Evolutionary conservation across 2,888 invertebrate genomes (phyloP).

Genomic region (Drosophila quinaria): DNA sequence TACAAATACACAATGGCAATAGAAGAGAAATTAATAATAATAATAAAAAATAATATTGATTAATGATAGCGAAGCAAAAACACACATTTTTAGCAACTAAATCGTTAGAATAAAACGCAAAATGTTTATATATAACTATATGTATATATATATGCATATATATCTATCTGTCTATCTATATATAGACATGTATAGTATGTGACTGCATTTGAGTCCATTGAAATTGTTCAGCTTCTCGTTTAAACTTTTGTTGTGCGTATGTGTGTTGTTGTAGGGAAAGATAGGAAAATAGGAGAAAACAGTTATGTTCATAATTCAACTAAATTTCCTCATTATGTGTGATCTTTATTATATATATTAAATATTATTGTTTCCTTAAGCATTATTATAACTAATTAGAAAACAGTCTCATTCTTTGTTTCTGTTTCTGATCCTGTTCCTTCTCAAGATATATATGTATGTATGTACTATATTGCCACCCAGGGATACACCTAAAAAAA

Average conservation of each 20-base stretch:
- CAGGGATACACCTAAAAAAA: constrained; percentile 58
- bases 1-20: constrained; percentile 17
- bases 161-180: constrained; percentile 12
- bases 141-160: constrained; percentile 20
- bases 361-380: constrained; percentile 26
- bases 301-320: constrained; percentile 1
- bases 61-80: constrained; percentile 3
- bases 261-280: constrained; percentile 11
- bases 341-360: constrained; percentile 11
- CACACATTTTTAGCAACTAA: constrained; percentile 36
- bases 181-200: constrained; percentile 18
- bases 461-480: constrained; percentile 33
- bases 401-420: constrained; percentile 24
- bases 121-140: constrained; percentile 22
- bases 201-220: constrained; percentile 27
- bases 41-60: constrained; percentile 5
- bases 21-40: constrained; percentile 10
- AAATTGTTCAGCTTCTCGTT: constrained; percentile 27
- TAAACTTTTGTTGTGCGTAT: constrained; percentile 14
- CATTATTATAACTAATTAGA: constrained; percentile 16
- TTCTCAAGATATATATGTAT: constrained; percentile 11
- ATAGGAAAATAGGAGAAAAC: not conserved
- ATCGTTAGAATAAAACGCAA: constrained; percentile 32
- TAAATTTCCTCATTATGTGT: constrained; percentile 15
- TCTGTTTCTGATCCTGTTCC: constrained; percentile 38